Percentiles rank a stretch among this genome's conserved stretches.
These are phyloP conservation scores for Stegastes partitus DNA, from an alignment of 2,113 vertebrate species.

Conservation along the genomic window DNA sequence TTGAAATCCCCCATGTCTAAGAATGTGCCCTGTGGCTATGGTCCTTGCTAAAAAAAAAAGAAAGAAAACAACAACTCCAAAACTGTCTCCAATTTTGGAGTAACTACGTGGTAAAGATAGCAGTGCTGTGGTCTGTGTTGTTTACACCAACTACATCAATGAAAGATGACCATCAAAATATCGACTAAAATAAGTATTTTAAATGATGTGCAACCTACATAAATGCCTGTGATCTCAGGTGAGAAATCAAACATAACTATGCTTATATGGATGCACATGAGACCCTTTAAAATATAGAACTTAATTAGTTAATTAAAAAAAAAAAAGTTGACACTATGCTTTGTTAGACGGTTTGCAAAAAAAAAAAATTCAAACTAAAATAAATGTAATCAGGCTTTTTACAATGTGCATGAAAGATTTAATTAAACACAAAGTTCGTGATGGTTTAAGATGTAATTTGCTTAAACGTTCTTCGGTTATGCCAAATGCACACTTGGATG, in stretches of 20 bases:
- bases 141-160: conserved; percentile 34
- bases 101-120: conserved; percentile 61
- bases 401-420: not conserved
- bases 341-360: not conserved
- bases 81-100: conserved; percentile 68
- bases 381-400: not conserved
- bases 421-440: not conserved
- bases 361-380: not conserved
- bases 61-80: conserved; percentile 52
- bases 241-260: not conserved
- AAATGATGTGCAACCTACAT: not conserved
- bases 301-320: not conserved
- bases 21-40: conserved; percentile 76
- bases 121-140: conserved; percentile 38
- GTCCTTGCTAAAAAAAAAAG: conserved; percentile 65
- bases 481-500: conserved; percentile 40
- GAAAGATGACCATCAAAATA: conserved; percentile 28
- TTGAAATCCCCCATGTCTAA: conserved; percentile 81
- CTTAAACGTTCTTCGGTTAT: not conserved
- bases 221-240: not conserved
- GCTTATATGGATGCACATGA: not conserved
- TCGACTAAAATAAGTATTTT: not conserved
- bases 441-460: not conserved
- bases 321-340: not conserved
- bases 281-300: not conserved